A percentile compares a stretch with the other conserved stretches of the same genome.
These are phyloP conservation scores for Orthosia gothica DNA, from an alignment of 2,888 invertebrate genomes.

Conservation along the genomic window DNA sequence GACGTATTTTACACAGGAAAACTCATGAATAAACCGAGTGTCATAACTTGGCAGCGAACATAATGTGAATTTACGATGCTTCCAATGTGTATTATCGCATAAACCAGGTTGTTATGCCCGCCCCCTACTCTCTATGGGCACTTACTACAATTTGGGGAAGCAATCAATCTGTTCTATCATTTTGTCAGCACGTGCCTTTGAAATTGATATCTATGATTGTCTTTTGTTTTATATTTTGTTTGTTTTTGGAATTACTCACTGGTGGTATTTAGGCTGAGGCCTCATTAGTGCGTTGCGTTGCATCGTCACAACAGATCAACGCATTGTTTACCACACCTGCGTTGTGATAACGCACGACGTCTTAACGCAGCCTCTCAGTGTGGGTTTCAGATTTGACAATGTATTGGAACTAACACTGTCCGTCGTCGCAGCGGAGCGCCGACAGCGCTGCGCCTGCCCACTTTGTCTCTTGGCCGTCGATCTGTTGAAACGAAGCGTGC, in stretches of 20 bases:
- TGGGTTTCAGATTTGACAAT: too few species aligned
- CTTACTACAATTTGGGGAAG: slow-evolving; percentile 37
- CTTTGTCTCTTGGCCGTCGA: too few species aligned
- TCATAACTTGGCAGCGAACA: slow-evolving; percentile 48
- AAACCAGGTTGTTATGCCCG: slow-evolving; percentile 37
- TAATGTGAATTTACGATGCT: slow-evolving; percentile 57
- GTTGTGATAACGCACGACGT: too few species aligned
- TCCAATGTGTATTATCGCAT: slow-evolving; percentile 52
- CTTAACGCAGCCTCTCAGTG: too few species aligned
- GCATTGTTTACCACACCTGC: too few species aligned
- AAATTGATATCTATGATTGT: slow-evolving; percentile 3
- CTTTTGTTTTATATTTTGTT: slow-evolving; percentile 3
- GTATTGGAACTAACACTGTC: too few species aligned
- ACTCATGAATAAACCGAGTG: slow-evolving; percentile 52
- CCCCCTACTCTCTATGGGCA: slow-evolving; percentile 8
- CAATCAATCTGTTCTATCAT: slow-evolving; percentile 32
- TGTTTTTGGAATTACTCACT: neutral
- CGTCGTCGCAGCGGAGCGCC: too few species aligned
- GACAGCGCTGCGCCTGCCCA: too few species aligned
- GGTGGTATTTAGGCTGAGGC: too few species aligned
- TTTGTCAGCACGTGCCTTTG: slow-evolving; percentile 8
- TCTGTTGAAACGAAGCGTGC: too few species aligned
- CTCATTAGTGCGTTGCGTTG: too few species aligned
- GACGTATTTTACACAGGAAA: slow-evolving; percentile 36
- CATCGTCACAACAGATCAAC: too few species aligned